These are phyloP conservation scores for Rhipidura dahli DNA, from an alignment of 2,113 vertebrate species.

Conservation along the genomic window DNA sequence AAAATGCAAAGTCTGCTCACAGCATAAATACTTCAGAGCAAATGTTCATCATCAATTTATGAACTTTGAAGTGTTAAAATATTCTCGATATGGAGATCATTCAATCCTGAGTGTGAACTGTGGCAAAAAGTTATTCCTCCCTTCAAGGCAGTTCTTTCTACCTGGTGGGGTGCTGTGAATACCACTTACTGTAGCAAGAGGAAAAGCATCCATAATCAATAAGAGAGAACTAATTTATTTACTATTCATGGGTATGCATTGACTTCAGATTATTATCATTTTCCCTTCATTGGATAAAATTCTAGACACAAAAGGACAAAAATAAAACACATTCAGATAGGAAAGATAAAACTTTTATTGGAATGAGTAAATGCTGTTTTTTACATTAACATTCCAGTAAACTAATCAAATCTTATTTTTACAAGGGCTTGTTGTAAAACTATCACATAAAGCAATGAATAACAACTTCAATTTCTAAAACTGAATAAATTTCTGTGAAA, in stretches of 20 bases:
- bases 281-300: neutral
- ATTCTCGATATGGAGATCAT: neutral
- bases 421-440: neutral
- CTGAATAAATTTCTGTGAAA: neutral
- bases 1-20: neutral
- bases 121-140: neutral
- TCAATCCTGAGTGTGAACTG: neutral
- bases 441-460: neutral
- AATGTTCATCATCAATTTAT: neutral
- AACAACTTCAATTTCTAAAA: neutral
- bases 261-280: neutral
- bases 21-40: neutral
- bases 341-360: neutral
- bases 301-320: neutral
- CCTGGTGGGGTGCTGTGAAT: neutral
- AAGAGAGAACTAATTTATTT: neutral
- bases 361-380: neutral
- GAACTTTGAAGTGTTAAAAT: neutral
- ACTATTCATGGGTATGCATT: neutral
- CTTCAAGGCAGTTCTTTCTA: neutral
- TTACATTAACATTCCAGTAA: neutral
- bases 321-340: neutral
- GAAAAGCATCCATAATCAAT: neutral
- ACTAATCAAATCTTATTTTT: neutral
- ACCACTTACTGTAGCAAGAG: neutral